Evolutionary conservation across 1,140 invertebrate genomes (phyloP).

Genomic region (Lamellibrachia luymesi): DNA sequence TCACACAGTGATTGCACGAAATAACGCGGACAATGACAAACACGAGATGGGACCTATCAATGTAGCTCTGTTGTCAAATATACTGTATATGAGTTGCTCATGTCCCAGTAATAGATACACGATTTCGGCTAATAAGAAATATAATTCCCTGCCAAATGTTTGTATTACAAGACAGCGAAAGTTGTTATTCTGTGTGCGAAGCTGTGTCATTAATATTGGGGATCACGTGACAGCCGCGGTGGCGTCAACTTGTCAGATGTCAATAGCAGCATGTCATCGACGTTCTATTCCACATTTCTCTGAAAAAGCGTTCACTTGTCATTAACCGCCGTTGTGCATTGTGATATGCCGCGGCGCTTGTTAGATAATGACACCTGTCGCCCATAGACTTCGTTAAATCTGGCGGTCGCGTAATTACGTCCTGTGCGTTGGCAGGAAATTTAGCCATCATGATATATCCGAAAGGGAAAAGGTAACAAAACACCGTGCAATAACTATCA

Average conservation of each 20-base stretch:
- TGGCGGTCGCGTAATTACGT: too few relatives aligned
- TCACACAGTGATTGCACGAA: too few relatives aligned
- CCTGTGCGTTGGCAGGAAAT: background rate
- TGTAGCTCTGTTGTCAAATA: too few relatives aligned
- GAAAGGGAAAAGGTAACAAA: background rate
- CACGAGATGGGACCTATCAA: too few relatives aligned
- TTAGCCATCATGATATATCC: background rate
- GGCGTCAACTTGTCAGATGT: background rate
- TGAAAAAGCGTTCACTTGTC: background rate
- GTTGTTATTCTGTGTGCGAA: background rate
- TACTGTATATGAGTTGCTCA: too few relatives aligned
- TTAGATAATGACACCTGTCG: background rate
- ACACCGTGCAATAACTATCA: background rate
- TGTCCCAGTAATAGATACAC: too few relatives aligned
- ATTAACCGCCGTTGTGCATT: background rate
- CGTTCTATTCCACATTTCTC: background rate
- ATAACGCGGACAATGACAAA: too few relatives aligned
- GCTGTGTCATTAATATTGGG: background rate
- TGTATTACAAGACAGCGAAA: background rate
- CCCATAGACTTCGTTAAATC: background rate
- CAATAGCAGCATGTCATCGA: background rate
- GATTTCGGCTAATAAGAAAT: too few relatives aligned
- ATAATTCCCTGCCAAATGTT: too few relatives aligned
- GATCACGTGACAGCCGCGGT: background rate
- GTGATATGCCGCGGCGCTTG: background rate